phyloP scores from a whole-genome alignment of 1,140 invertebrate species.

The Belonocnema kinseyi region DNA sequence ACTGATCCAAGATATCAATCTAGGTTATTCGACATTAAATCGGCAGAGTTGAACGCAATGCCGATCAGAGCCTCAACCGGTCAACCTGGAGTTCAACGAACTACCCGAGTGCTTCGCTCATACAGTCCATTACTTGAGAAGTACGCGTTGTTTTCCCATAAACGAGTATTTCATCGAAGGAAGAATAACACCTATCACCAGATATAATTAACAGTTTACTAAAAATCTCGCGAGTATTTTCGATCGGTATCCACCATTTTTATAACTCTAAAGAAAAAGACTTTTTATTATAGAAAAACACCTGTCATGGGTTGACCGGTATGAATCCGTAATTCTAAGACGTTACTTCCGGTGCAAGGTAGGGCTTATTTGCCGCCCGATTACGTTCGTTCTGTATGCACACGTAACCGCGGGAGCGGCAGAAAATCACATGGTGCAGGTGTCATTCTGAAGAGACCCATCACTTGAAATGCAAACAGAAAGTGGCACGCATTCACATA shows the following conservation, averaged over 20 bases:
- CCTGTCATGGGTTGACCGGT: background rate
- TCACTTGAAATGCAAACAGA: background rate
- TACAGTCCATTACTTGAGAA: constrained; percentile 55
- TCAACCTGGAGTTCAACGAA: constrained; percentile 60
- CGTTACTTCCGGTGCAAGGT: background rate
- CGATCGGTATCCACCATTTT: too few relatives aligned
- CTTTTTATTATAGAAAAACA: background rate
- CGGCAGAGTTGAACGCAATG: constrained; percentile 57
- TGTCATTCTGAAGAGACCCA: constrained; percentile 18
- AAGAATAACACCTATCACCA: constrained; percentile 30
- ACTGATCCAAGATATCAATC: constrained; percentile 50
- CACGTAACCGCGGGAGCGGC: constrained; percentile 25
- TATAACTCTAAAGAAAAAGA: too few relatives aligned
- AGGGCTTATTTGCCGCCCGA: background rate
- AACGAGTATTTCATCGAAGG: constrained; percentile 52
- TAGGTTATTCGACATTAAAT: constrained; percentile 59
- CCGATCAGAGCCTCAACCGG: constrained; percentile 55
- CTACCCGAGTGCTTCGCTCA: constrained; percentile 54
- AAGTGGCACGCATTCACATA: background rate
- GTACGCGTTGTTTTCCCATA: constrained; percentile 60
- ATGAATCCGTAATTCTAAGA: background rate
- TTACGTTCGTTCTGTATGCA: background rate
- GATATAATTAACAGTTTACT: background rate
- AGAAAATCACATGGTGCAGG: constrained; percentile 29
- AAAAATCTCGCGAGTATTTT: background rate